A percentile compares a stretch with the other conserved stretches of the same genome.
These are phyloP conservation scores for Lithodes maja DNA, from an alignment of 2,888 invertebrate genomes.

Conservation along the genomic window DNA sequence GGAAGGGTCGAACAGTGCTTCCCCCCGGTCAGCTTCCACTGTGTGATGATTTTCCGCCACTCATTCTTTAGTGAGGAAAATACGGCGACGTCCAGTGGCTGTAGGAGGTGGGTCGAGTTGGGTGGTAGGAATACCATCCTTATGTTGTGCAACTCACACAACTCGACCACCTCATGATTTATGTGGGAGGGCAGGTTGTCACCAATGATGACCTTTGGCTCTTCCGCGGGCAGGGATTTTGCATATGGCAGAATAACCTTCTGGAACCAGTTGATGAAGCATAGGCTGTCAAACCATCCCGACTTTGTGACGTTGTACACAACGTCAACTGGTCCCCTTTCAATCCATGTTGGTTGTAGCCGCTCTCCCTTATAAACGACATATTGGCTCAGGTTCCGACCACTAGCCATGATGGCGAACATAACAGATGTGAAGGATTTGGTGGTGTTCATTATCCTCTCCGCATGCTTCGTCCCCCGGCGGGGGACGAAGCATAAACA, in stretches of 20 bases:
- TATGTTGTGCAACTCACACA: conserved; percentile 37
- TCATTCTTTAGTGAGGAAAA: conserved; percentile 17
- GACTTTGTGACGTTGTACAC: conserved; percentile 74
- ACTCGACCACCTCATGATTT: background rate
- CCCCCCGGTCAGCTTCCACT: background rate
- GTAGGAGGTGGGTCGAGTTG: conserved; percentile 36
- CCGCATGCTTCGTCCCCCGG: too few species aligned
- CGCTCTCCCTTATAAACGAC: too few species aligned
- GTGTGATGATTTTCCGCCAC: background rate
- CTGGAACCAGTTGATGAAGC: conserved; percentile 73
- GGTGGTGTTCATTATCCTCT: too few species aligned
- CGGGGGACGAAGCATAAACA: too few species aligned
- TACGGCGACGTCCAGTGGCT: conserved; percentile 41
- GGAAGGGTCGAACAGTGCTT: background rate
- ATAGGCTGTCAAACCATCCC: conserved; percentile 73
- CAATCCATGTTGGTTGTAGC: too few species aligned
- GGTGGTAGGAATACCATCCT: conserved; percentile 37
- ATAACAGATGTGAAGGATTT: too few species aligned
- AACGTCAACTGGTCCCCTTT: too few species aligned
- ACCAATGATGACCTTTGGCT: conserved; percentile 40
- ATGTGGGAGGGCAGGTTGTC: conserved; percentile 46
- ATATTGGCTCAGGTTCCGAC: too few species aligned
- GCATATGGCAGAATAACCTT: conserved; percentile 72
- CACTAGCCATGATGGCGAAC: too few species aligned
- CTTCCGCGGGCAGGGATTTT: conserved; percentile 67